Base-by-base conservation (phyloP, 2,888 invertebrate species). In the Lasioglossum leucozonium region DNA sequence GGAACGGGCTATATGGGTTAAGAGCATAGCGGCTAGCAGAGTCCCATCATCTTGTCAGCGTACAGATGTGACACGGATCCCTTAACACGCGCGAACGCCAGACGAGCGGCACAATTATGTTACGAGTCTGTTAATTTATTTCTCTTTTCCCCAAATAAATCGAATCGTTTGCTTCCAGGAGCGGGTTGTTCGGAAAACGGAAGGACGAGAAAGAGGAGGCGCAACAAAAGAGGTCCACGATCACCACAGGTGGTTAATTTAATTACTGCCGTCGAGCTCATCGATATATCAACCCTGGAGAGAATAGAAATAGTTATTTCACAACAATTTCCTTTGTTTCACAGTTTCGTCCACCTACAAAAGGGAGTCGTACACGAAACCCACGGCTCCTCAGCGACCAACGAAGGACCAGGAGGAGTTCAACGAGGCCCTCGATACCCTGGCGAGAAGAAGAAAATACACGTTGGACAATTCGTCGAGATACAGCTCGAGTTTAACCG, bases 321-420 rank as follows among this genome's bases (percentile, higher is more conserved):
- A 2, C 47, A 47, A 13, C 5, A 13, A 42, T 71, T 42, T 71
- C 13, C 42, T 26, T 30, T 2, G 16, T 22, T 40, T 37, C 18
- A 34, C 77, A 94, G 94, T 93, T 73, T 93, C 93, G 40, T 91
- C 94, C 71, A 92, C 93, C 10, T 93, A 93, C 72, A 93, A 93
- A 81, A 91, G 91, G 55, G 91, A 92, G 5, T 84, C 92, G 22
- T 91, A 85, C 37, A 87, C 90, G 26, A 91, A 88, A 81, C 93
- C 94, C 13, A 74, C 85, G 18, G 79, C 89, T 47, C 89, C 92
- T 5, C 78, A 90, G n/a, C 88, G 91, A 67, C 67, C 87, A 8
- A 91, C 91, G 0, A 93, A 81, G 76, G 94, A 94, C 82, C 93
- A 94, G n/a, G 91, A 92, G 58, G 94, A 94, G 75, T 94, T 94